Conservation (phyloP, 1,140 invertebrate genomes). For the Trichomalopsis sarcophagae region DNA sequence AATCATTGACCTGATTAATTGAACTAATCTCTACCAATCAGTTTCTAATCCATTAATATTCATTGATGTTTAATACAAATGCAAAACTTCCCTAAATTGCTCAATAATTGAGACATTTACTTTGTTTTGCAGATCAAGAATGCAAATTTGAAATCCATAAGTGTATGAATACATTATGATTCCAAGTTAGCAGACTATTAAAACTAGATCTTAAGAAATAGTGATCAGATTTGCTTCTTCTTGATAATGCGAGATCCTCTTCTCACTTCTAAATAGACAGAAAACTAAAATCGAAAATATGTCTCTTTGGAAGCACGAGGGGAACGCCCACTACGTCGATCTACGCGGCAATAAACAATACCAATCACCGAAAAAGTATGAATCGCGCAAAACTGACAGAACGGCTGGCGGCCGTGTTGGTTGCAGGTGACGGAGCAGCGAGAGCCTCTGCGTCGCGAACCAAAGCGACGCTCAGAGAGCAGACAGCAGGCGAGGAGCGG, state of each 20-base stretch:
- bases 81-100: neutral
- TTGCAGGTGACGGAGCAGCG: slow-evolving; percentile 71
- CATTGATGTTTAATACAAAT: neutral
- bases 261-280: neutral
- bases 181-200: neutral
- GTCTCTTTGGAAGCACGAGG: too few species aligned
- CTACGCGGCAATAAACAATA: neutral
- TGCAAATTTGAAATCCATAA: neutral
- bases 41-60: slow-evolving; percentile 33
- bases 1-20: slow-evolving; percentile 5
- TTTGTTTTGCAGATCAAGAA: neutral
- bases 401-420: neutral
- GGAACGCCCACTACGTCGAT: neutral
- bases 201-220: neutral
- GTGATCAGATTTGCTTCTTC: neutral
- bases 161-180: neutral
- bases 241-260: neutral
- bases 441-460: slow-evolving; percentile 71
- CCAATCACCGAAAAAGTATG: neutral
- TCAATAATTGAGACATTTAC: neutral
- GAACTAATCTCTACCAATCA: slow-evolving; percentile 11
- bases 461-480: slow-evolving; percentile 65
- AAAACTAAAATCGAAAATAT: neutral
- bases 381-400: neutral
- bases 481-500: slow-evolving; percentile 67